Percentiles rank a stretch among this genome's conserved stretches.
phyloP scores from a whole-genome alignment of 37 sponge, comb jelly and placozoan genomes.

The Beroe forskalii region DNA sequence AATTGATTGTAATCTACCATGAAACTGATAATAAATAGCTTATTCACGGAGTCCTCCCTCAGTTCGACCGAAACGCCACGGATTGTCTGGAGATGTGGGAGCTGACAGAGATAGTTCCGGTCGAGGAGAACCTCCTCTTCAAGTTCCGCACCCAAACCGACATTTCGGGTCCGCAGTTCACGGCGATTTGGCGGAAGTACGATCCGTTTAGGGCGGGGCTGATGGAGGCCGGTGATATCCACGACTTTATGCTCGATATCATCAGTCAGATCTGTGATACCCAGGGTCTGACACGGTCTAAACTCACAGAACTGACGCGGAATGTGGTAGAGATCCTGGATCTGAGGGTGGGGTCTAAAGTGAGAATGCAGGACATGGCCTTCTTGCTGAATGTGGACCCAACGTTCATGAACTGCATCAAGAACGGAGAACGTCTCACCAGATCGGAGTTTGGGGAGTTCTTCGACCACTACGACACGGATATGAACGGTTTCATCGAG shows the following conservation, averaged over 20 bases:
- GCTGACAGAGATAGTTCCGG: conserved; percentile 49
- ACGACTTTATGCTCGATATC: conserved; percentile 56
- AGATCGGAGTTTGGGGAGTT: conserved; percentile 44
- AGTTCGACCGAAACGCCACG: conserved; percentile 48
- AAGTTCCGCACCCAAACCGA: conserved; percentile 57
- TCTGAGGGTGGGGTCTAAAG: conserved; percentile 56
- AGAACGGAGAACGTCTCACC: conserved; percentile 48
- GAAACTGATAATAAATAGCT: too few relatives aligned
- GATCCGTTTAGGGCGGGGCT: conserved; percentile 60
- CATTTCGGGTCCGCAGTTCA: conserved; percentile 57
- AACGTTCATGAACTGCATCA: conserved; percentile 65
- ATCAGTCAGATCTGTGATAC: conserved; percentile 47
- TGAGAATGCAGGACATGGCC: conserved; percentile 56
- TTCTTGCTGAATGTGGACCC: conserved; percentile 55
- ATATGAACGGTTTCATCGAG: conserved; percentile 65
- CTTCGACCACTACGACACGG: conserved; percentile 64
- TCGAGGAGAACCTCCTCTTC: conserved; percentile 61
- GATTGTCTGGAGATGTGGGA: conserved; percentile 56
- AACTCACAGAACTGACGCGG: conserved; percentile 53
- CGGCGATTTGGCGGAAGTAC: conserved; percentile 56
- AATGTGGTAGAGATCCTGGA: conserved; percentile 57
- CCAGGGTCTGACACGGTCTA: conserved; percentile 29
- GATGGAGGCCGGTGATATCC: conserved; percentile 57
- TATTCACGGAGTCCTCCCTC: too few relatives aligned
- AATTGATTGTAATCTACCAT: too few relatives aligned